These are phyloP conservation scores for Pteromalus puparum DNA, from an alignment of 1,140 invertebrate genomes.

Conservation along the genomic window DNA sequence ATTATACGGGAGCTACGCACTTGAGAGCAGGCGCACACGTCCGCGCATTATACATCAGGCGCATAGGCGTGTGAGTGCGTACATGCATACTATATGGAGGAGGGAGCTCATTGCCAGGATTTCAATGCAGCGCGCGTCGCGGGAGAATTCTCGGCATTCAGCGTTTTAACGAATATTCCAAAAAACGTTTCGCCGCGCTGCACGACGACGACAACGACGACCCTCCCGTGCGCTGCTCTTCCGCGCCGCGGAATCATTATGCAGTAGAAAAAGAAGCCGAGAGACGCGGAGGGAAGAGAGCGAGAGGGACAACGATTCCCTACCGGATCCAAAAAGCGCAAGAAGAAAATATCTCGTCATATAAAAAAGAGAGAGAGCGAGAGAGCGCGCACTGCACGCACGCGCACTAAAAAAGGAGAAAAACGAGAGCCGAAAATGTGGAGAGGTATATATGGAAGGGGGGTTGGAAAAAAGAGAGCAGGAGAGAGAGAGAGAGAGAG, in stretches of 20 bases:
- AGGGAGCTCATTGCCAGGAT: constrained; percentile 51
- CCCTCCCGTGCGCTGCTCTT: neutral
- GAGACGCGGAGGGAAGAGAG: neutral
- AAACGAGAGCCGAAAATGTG: constrained; percentile 32
- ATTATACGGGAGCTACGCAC: neutral
- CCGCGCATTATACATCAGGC: neutral
- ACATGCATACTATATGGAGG: neutral
- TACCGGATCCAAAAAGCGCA: constrained; percentile 46
- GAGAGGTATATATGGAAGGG: constrained; percentile 24
- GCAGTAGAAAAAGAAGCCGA: constrained; percentile 48
- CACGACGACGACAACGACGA: too few species aligned
- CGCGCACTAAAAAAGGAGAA: constrained; percentile 43
- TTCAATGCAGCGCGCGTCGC: constrained; percentile 52
- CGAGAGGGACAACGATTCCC: constrained; percentile 33
- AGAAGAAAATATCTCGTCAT: constrained; percentile 51
- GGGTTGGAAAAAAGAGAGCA: constrained; percentile 26
- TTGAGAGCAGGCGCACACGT: neutral
- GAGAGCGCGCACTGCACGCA: constrained; percentile 21
- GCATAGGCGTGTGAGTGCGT: neutral
- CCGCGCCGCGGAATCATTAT: constrained; percentile 47
- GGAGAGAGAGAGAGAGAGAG: too few species aligned
- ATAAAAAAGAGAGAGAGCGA: constrained; percentile 35
- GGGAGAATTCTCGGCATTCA: constrained; percentile 44
- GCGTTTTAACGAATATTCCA: constrained; percentile 53
- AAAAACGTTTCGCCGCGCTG: constrained; percentile 31